Evolutionary conservation across 1,140 invertebrate genomes (phyloP).

Genomic region (Hesperophylax magnus): DNA sequence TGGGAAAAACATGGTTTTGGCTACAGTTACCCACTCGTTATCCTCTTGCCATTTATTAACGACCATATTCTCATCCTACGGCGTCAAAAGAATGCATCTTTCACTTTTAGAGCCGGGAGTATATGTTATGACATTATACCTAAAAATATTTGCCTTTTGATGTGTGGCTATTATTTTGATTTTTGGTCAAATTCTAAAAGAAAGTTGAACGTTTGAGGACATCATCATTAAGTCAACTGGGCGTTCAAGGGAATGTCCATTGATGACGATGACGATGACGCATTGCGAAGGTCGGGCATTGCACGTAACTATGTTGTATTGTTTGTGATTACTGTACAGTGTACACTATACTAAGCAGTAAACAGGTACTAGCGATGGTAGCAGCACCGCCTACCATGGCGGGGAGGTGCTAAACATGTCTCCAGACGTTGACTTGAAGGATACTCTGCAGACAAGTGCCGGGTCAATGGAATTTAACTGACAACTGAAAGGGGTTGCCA

Average conservation of each 20-base stretch:
- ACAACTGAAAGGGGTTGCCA: neutral
- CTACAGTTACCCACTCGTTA: too few relatives aligned
- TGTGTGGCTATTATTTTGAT: too few relatives aligned
- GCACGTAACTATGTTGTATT: neutral
- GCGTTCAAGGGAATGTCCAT: neutral
- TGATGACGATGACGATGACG: neutral
- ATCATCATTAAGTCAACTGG: neutral
- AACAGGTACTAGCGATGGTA: neutral
- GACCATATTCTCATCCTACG: too few relatives aligned
- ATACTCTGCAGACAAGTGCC: neutral
- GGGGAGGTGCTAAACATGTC: neutral
- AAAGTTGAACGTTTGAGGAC: neutral
- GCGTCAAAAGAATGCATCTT: too few relatives aligned
- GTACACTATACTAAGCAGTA: too few relatives aligned
- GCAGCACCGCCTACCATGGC: neutral
- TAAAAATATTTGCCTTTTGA: too few relatives aligned
- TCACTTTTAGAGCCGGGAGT: too few relatives aligned
- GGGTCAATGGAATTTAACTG: constrained; percentile 3
- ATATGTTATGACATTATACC: too few relatives aligned
- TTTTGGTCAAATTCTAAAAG: too few relatives aligned
- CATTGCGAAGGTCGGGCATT: constrained; percentile 4
- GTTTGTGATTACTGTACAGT: too few relatives aligned
- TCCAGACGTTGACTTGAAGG: neutral
- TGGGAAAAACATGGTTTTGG: too few relatives aligned
- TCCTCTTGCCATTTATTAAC: too few relatives aligned